phyloP scores from a whole-genome alignment of 1,140 invertebrate species.

The Pogonomyrmex barbatus region DNA sequence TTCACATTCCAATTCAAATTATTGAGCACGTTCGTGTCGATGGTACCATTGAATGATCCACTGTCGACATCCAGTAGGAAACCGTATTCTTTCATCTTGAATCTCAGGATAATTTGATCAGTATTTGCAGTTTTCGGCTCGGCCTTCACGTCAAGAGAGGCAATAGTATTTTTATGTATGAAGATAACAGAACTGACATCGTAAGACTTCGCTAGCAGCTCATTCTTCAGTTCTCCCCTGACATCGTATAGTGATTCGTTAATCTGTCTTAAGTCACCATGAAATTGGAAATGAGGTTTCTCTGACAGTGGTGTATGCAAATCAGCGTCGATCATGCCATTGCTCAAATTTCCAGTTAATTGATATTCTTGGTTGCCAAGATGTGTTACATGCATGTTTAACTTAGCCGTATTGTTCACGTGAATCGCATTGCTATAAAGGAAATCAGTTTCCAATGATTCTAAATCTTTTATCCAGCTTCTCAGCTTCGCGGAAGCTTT shows the following conservation, averaged over 20 bases:
- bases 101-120: slow-evolving; percentile 61
- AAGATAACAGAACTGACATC: slow-evolving; percentile 63
- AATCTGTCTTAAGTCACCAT: slow-evolving; percentile 71
- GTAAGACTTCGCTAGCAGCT: slow-evolving; percentile 59
- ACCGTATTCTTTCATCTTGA: slow-evolving; percentile 72
- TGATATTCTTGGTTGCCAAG: slow-evolving; percentile 72
- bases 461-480: slow-evolving; percentile 86
- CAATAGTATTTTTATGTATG: slow-evolving; percentile 27
- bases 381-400: slow-evolving; percentile 74
- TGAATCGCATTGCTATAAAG: slow-evolving; percentile 83
- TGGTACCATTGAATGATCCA: slow-evolving; percentile 66
- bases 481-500: slow-evolving; percentile 84
- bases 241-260: slow-evolving; percentile 69
- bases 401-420: slow-evolving; percentile 69
- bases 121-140: slow-evolving; percentile 55
- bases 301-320: slow-evolving; percentile 70
- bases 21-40: slow-evolving; percentile 75
- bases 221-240: slow-evolving; percentile 77
- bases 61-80: slow-evolving; percentile 61
- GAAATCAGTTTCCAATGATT: slow-evolving; percentile 84
- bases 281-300: slow-evolving; percentile 72
- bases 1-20: slow-evolving; percentile 80
- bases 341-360: slow-evolving; percentile 71
- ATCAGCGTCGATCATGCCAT: slow-evolving; percentile 67
- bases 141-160: slow-evolving; percentile 61